A percentile compares a stretch with the other conserved stretches of the same genome.
Conservation (phyloP, 37 sponge, comb jelly and placozoan species). For the Bolinopsis microptera region DNA sequence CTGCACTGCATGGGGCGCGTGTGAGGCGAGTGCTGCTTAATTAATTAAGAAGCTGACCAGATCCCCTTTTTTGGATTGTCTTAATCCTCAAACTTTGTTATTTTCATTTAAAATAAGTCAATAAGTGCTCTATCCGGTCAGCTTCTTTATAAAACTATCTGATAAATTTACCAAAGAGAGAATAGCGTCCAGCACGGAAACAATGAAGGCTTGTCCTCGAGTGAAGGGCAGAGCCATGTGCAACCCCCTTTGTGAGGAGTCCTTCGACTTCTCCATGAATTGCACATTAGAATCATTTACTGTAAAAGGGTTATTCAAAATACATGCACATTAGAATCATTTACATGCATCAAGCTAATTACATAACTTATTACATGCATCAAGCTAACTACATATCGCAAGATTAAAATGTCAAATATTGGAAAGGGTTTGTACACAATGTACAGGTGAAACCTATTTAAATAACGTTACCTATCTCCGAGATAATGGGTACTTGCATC, state of each 20-base stretch:
- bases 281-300: conserved; percentile 63
- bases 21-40: too few relatives aligned
- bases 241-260: background rate
- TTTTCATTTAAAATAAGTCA: too few relatives aligned
- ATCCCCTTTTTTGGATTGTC: too few relatives aligned
- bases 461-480: conserved; percentile 62
- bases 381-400: too few relatives aligned
- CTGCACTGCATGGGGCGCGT: background rate
- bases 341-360: too few relatives aligned
- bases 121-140: background rate
- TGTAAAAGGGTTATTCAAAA: background rate
- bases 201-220: conserved; percentile 64
- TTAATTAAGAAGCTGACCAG: too few relatives aligned
- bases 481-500: conserved; percentile 57
- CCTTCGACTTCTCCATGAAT: conserved; percentile 62
- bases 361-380: too few relatives aligned
- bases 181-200: conserved; percentile 54
- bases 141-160: background rate
- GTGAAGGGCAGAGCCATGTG: conserved; percentile 62
- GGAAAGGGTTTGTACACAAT: too few relatives aligned
- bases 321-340: too few relatives aligned
- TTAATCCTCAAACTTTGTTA: too few relatives aligned
- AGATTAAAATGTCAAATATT: too few relatives aligned
- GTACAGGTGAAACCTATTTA: too few relatives aligned
- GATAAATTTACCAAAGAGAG: conserved; percentile 4